phyloP scores from a whole-genome alignment of 2,888 invertebrate species.

The Lasioglossum zephyrum region DNA sequence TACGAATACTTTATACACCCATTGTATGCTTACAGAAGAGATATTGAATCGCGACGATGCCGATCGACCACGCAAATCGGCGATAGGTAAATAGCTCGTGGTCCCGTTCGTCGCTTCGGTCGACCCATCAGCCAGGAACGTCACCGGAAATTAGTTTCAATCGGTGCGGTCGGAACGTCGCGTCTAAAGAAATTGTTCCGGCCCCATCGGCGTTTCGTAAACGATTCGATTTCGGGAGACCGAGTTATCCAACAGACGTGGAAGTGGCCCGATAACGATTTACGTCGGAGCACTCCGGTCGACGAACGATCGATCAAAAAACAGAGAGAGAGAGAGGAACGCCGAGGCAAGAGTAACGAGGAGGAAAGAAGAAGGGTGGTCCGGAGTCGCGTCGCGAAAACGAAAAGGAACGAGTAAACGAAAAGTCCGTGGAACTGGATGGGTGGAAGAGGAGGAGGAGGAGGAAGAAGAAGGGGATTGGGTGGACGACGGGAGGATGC shows the following conservation, averaged over 20 bases:
- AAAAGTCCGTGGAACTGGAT: constrained; percentile 34
- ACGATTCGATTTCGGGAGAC: constrained; percentile 54
- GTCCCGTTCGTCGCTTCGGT: background rate
- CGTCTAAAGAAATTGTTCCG: constrained; percentile 46
- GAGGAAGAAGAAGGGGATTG: background rate
- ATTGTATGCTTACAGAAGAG: too few relatives aligned
- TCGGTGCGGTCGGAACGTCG: constrained; percentile 18
- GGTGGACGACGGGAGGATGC: background rate
- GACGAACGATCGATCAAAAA: constrained; percentile 67
- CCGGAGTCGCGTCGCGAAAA: constrained; percentile 24
- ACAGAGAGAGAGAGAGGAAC: constrained; percentile 31
- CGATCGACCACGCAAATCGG: background rate
- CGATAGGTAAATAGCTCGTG: background rate
- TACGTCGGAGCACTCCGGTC: constrained; percentile 42
- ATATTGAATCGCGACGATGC: background rate
- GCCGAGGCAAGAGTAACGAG: constrained; percentile 16
- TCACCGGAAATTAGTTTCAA: constrained; percentile 49
- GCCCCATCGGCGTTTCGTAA: constrained; percentile 47
- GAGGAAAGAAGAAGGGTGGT: constrained; percentile 20
- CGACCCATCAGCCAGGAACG: background rate
- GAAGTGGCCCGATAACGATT: constrained; percentile 68
- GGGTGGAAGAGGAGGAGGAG: background rate
- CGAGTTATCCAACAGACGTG: constrained; percentile 57
- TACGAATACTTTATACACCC: too few relatives aligned
- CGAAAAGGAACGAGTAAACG: constrained; percentile 34